These are phyloP conservation scores for Ornithoptera priamus DNA, from an alignment of 2,888 invertebrate genomes.

Conservation along the genomic window DNA sequence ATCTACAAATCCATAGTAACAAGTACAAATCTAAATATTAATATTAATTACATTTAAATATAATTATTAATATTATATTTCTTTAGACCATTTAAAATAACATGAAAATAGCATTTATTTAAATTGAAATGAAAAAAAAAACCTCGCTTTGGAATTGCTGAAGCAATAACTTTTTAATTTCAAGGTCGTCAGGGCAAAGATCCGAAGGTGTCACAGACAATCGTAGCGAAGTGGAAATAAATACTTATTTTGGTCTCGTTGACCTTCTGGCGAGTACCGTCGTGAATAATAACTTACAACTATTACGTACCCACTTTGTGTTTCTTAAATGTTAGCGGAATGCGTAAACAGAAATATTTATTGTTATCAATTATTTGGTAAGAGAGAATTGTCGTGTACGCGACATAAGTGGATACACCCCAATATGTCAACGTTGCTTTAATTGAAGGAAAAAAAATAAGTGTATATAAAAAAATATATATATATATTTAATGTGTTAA, in stretches of 20 bases:
- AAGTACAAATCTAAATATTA: not conserved
- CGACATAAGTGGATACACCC: too few species aligned
- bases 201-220: conserved; percentile 18
- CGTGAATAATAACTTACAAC: conserved; percentile 1
- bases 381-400: too few species aligned
- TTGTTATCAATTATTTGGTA: too few species aligned
- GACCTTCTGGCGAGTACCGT: conserved; percentile 13
- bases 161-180: conserved; percentile 21
- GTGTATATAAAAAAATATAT: not conserved
- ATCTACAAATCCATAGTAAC: not conserved
- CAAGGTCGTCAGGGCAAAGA: conserved; percentile 28
- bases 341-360: not conserved
- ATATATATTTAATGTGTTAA: not conserved
- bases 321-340: not conserved
- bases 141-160: not conserved
- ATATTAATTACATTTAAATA: not conserved
- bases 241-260: conserved; percentile 5
- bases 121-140: conserved; percentile 2
- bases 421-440: too few species aligned
- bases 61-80: not conserved
- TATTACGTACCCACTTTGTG: conserved; percentile 3
- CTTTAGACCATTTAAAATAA: not conserved
- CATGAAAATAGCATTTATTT: not conserved
- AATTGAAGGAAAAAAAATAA: too few species aligned
- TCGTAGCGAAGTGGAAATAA: conserved; percentile 17